phyloP scores from a whole-genome alignment of 2,888 invertebrate genomes.

The Listrodromus nycthemerus region DNA sequence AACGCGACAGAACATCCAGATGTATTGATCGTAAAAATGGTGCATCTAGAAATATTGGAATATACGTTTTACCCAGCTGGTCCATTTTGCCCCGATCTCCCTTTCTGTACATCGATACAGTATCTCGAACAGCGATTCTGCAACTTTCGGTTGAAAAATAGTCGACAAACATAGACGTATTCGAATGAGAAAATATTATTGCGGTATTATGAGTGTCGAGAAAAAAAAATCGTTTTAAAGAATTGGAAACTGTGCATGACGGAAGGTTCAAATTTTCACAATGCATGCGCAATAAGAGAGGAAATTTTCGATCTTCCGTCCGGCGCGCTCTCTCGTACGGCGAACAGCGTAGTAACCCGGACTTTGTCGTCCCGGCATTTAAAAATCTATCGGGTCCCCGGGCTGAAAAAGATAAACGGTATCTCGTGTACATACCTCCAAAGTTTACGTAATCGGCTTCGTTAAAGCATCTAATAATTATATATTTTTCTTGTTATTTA shows the following conservation, averaged over 20 bases:
- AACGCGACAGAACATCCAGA: too few relatives aligned
- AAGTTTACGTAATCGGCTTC: conserved; percentile 14
- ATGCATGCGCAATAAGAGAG: neutral
- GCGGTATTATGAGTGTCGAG: neutral
- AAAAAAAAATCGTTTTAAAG: too few relatives aligned
- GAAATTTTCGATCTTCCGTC: neutral
- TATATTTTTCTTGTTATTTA: conserved; percentile 47
- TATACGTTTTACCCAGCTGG: too few relatives aligned
- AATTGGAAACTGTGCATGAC: neutral
- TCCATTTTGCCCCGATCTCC: too few relatives aligned
- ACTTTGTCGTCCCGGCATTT: neutral
- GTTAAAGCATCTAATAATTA: conserved; percentile 7
- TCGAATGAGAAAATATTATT: conserved; percentile 28
- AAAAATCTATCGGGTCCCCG: neutral
- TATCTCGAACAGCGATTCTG: conserved; percentile 12
- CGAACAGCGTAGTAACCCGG: neutral
- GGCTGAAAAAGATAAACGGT: conserved; percentile 21
- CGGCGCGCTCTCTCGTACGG: neutral
- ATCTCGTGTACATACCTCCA: conserved; percentile 7
- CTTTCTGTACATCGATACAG: neutral
- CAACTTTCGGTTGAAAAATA: neutral
- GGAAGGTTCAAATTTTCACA: neutral
- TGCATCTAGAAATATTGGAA: neutral
- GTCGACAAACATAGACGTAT: conserved; percentile 11
- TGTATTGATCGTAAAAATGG: neutral